phyloP scores from a whole-genome alignment of 2,113 vertebrate species.

The Romanogobio albipinnatus region DNA sequence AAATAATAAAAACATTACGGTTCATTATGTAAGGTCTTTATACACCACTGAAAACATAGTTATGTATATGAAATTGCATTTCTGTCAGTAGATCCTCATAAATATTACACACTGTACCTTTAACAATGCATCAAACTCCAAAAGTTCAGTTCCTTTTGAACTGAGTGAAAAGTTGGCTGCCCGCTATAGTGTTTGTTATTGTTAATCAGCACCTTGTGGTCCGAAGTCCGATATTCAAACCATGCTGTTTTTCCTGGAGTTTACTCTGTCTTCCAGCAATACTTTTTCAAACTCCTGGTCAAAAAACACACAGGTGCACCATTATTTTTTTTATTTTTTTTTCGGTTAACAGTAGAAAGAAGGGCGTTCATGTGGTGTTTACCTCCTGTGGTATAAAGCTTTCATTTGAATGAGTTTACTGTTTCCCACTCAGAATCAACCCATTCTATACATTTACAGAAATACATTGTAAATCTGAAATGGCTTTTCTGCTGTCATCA shows the following conservation, averaged over 20 bases:
- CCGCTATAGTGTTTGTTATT: slow-evolving; percentile 26
- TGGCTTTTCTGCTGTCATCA: slow-evolving; percentile 48
- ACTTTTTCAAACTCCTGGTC: neutral
- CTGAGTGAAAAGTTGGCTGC: neutral
- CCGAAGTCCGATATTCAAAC: slow-evolving; percentile 14
- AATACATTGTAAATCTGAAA: slow-evolving; percentile 52
- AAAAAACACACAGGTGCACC: neutral
- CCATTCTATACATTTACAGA: slow-evolving; percentile 42
- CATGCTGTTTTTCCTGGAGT: slow-evolving; percentile 7
- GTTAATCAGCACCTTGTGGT: slow-evolving; percentile 3
- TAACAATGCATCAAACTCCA: neutral
- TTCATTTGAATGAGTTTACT: slow-evolving; percentile 37
- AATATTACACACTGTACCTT: no score
- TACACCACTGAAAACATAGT: no score
- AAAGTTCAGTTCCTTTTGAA: neutral
- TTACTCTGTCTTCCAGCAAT: slow-evolving; percentile 13
- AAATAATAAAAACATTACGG: no score
- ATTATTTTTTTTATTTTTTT: neutral
- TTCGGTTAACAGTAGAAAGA: neutral
- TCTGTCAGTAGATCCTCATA: no score
- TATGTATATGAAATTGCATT: no score
- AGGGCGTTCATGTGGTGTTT: neutral
- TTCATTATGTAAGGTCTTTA: no score
- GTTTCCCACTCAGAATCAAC: slow-evolving; percentile 37
- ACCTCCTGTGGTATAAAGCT: neutral